A percentile compares a stretch with the other conserved stretches of the same genome.
Evolutionary conservation across 2,888 invertebrate species (phyloP).

Genomic region (Calameuta pallipes): DNA sequence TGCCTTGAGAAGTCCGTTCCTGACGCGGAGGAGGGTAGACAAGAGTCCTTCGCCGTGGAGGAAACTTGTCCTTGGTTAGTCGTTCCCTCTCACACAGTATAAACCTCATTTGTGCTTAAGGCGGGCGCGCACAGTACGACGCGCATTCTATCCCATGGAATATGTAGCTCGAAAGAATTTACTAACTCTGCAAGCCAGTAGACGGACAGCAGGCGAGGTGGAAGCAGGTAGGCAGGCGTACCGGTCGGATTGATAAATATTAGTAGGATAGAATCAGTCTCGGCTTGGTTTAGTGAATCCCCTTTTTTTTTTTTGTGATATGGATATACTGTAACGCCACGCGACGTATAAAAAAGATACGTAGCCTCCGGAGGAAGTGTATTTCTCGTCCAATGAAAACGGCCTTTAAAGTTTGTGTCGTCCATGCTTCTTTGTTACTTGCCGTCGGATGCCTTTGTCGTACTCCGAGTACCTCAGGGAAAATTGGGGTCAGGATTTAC

Average conservation of each 20-base stretch:
- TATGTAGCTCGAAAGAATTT: neutral
- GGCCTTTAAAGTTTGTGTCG: neutral
- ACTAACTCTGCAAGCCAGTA: neutral
- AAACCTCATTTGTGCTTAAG: neutral
- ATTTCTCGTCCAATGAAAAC: too few species aligned
- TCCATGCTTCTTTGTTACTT: conserved; percentile 37
- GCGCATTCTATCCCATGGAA: neutral
- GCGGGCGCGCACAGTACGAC: neutral
- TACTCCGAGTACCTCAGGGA: conserved; percentile 38
- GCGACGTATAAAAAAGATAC: neutral
- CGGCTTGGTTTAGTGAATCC: neutral
- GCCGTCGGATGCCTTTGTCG: conserved; percentile 45
- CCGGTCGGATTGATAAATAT: neutral
- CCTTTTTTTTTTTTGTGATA: neutral
- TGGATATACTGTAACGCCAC: neutral
- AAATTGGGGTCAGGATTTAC: neutral
- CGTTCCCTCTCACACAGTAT: neutral
- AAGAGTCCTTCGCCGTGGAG: neutral
- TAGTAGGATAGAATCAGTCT: neutral
- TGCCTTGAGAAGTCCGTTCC: neutral
- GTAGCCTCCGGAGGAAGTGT: too few species aligned
- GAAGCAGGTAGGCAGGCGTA: neutral
- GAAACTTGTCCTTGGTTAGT: neutral
- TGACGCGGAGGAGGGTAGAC: neutral
- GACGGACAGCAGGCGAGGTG: neutral